Base-by-base conservation (phyloP, 1,140 invertebrate genomes). In the Hylaeus anthracinus region DNA sequence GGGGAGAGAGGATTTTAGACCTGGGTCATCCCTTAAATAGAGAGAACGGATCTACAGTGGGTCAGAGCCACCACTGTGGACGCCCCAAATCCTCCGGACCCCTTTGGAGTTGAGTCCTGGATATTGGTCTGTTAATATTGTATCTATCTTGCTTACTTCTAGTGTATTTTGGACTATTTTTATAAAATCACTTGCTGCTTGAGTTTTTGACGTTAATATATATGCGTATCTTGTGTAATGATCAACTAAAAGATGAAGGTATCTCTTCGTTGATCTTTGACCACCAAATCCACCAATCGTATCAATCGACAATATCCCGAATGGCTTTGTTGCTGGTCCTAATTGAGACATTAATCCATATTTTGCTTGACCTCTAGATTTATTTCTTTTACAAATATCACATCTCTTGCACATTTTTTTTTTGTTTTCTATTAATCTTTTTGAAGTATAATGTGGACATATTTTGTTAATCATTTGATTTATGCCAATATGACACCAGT, bases 271-370 rank as follows among this genome's bases (percentile, higher is more conserved):
- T 10, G 55, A 56, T 12, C 55, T 8, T 4, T 10, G 3, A 14
- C 55, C 39, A 37, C 72, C 79, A 12, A 81, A 81, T 0, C 88
- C 90, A 56, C 85, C 90, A 71, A 91, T 90, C 0, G 88, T 91
- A 41, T 91, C 88, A 26, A 91, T 81, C 0, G 88, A 90, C 43
- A 89, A 70, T 56, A 91, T 94, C 92, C 90, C 93, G 51, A 85
- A 26, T 26, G 26, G 26, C 26, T 26, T 26, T 26, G 26, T 26
- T 26, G 26, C 26, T 26, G 26, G 26, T 8, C 55, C 55, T 12
- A 56, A 14, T 0, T 10, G 10, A 14, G 55, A 56, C 55, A 56
- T 10, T 12, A 0, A 12, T 0, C 55, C 55, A 12, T 10, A 90
- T 12, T 88, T 87, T 64, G 84, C 69, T 83, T 87, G 37, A 72